Base-by-base conservation (phyloP, 2,113 vertebrate species). In the Octodon degus region DNA sequence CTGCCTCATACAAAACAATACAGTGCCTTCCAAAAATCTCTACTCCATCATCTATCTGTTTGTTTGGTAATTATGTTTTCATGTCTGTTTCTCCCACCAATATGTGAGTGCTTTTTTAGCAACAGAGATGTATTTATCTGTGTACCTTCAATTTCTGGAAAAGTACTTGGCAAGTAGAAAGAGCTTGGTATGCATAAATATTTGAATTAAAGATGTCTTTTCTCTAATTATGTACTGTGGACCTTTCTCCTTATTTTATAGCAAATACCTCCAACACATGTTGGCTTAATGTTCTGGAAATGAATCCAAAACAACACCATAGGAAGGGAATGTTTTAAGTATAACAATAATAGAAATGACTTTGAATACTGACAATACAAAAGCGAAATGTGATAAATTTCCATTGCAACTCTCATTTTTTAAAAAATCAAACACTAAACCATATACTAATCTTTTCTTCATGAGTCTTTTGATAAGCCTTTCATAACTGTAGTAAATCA, bases 261-360 rank as follows among this genome's bases (percentile, higher is more conserved):
- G 30, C 47, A 86, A 87, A 94, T 91, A 76, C 5, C 6, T 90
- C 27, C 53, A 91, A 90, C 25, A 96, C 22, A 84, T 70, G 37
- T 50, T 93, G 81, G 82, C 53, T 93, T 88, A 55, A 70, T 92
- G 84, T 85, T 96, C 89, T 62, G 13, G 82, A 96, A 17, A 70
- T 84, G 68, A 95, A 96, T 94, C 10, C 94, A 85, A 96, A 96
- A 67, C 77, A 90, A 63, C 93, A 50, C 43, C 79, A 67, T 7
- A 94, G 67, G 43, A 96, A 82, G 30, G n/a, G 68, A 82, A 95
- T 83, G 47, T 32, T 55, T 77, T 94, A 50, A 74, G 43, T 63
- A 83, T 72, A 96, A 90, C 79, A 77, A 81, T 91, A 85, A 70
- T 74, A 62, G 85, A 2, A 86, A 60, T 97, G 84, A 93, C 63